phyloP scores from a whole-genome alignment of 2,113 vertebrate genomes.

The Pica pica region DNA sequence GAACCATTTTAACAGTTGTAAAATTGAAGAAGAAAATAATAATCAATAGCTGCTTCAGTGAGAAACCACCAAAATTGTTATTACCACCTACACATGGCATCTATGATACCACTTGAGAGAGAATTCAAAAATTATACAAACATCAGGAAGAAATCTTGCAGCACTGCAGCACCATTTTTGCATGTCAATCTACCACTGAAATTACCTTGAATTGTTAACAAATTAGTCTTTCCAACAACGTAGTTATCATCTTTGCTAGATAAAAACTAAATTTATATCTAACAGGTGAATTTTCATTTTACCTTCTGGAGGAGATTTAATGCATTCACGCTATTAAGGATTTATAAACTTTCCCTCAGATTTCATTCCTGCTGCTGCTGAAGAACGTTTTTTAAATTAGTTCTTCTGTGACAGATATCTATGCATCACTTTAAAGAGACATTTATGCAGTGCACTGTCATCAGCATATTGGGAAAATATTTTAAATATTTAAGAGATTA shows the following conservation, averaged over 20 bases:
- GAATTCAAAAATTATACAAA: not conserved
- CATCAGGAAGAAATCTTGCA: not conserved
- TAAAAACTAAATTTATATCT: not conserved
- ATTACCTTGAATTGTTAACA: not conserved
- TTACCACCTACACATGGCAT: not conserved
- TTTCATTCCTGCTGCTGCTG: not conserved
- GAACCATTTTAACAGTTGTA: not conserved
- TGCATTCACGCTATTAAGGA: not conserved
- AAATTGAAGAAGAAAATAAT: not conserved
- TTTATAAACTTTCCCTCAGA: slow-evolving; percentile 1
- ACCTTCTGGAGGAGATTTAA: not conserved
- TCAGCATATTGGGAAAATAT: not conserved
- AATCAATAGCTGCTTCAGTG: not conserved
- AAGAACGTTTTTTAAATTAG: not conserved
- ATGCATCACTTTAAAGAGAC: not conserved
- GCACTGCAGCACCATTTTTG: not conserved
- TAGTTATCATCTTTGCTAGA: not conserved
- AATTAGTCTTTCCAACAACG: not conserved
- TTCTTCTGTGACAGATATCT: not conserved
- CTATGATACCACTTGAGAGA: not conserved
- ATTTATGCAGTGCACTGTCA: not conserved
- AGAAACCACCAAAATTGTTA: not conserved
- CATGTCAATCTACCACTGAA: not conserved
- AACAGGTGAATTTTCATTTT: not conserved
- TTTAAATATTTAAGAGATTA: slow-evolving; percentile 10